Evolutionary conservation across 2,113 vertebrate species (phyloP), one percentile per base, ranked within the genome.

Genomic region (Equus przewalskii): DNA sequence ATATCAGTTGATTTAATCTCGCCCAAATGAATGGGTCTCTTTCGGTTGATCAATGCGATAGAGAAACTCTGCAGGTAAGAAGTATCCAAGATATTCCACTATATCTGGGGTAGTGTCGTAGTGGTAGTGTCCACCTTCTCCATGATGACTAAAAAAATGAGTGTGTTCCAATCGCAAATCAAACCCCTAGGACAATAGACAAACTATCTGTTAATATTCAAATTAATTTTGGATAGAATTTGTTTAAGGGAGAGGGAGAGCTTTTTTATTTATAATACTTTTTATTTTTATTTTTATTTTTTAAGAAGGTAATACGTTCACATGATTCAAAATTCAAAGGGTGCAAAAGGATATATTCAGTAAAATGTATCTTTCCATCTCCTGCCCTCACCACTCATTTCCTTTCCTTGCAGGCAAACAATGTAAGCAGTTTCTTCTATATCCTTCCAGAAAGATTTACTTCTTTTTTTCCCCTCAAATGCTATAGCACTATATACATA

Each of bases 51-150:
- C 99, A 26, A 99, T 99, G 72, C 99, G 99, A 97, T 99, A 99
- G 76, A 99, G 98, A 87, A 99, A 98, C 97, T 99, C 99, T 0
- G 99, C 99, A 1, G 99, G 99, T 94, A 99, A 81, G 89, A 99
- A 99, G 97, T 99, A 99, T 6, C 99, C 99, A 93, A 99, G 96
- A 97, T 99, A 99, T 89, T 99, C 99, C 97, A 99, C 99, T 0
- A 72, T 98, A 56, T 99, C 99, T 0, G 99, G 99, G 1, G 99
- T 99, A 28, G 99, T 99, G 97, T 99, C 99, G 12, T 98, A 99
- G 94, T 99, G 99, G 98, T 99, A 99, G 98, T 99, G 99, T 0
- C 99, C 99, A 3, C 99, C 99, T 97, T 99, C 99, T 58, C 99
- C 99, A 0, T 99, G 99, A 67, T 99, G 99, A 98, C 99, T 99